Evolutionary conservation across 2,113 vertebrate species (phyloP).

Genomic region (Taxidea taxus): DNA sequence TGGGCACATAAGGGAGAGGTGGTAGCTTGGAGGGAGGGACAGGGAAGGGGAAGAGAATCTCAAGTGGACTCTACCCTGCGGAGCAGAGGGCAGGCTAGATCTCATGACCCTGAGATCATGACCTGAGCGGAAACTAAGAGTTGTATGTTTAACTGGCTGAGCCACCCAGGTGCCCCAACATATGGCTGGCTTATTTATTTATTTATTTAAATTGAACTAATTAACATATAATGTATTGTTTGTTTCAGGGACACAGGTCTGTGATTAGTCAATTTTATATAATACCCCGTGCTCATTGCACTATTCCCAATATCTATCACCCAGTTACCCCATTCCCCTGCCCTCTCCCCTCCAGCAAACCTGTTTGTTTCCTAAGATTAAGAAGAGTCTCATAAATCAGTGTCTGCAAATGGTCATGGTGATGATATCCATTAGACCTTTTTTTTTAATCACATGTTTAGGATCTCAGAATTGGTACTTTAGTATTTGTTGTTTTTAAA

Average conservation of each 20-base stretch:
- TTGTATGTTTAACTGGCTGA: neutral
- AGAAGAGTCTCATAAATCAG: neutral
- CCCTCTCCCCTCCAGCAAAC: no score
- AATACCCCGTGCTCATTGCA: no score
- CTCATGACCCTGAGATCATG: neutral
- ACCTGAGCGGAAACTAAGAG: neutral
- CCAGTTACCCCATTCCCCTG: no score
- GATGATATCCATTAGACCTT: neutral
- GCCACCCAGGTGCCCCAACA: neutral
- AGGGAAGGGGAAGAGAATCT: neutral
- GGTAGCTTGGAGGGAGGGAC: neutral
- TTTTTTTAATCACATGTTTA: neutral
- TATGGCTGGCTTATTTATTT: neutral
- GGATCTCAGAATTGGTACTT: neutral
- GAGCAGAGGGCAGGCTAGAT: neutral
- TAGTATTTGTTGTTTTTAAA: neutral
- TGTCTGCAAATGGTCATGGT: neutral
- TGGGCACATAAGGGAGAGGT: no score
- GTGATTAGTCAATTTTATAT: no score
- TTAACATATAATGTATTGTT: no score
- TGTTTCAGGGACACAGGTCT: no score
- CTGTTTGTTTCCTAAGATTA: no score
- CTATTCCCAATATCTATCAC: no score
- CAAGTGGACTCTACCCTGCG: neutral
- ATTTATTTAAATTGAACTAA: no score